Conservation (phyloP, 2,113 vertebrate species). For the Albula goreensis region DNA sequence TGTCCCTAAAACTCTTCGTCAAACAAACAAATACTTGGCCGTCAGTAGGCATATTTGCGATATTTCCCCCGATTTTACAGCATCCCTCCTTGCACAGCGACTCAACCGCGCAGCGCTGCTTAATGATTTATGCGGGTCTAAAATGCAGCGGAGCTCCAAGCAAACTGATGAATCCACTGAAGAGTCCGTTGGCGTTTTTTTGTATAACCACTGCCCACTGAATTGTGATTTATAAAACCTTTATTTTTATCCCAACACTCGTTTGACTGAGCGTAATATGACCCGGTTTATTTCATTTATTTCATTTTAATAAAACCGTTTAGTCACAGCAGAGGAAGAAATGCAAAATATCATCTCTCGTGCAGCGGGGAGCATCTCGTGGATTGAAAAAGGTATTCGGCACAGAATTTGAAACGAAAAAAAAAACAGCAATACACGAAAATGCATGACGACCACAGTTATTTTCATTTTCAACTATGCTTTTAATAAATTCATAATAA, state of each 20-base stretch:
- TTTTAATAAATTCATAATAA: not conserved
- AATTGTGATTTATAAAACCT: not conserved
- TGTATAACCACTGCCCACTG: not conserved
- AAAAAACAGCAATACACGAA: not conserved
- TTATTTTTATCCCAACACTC: not conserved
- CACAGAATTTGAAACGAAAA: not conserved
- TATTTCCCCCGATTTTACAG: not conserved
- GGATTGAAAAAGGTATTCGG: not conserved
- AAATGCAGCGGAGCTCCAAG: slow-evolving; percentile 60
- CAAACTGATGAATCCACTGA: slow-evolving; percentile 46
- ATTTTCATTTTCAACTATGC: not conserved
- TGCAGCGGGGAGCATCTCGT: not conserved
- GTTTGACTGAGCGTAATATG: slow-evolving; percentile 8
- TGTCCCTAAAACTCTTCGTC: not conserved
- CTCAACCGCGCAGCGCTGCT: slow-evolving; percentile 39
- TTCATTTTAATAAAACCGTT: not conserved
- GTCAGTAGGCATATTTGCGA: not conserved
- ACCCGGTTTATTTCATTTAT: not conserved
- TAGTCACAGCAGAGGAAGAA: slow-evolving; percentile 14
- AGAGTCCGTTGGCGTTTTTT: slow-evolving; percentile 16
- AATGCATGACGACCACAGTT: not conserved
- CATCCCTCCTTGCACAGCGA: slow-evolving; percentile 29
- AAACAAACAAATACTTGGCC: not conserved
- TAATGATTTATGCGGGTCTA: slow-evolving; percentile 70
- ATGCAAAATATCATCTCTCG: not conserved